These are phyloP conservation scores for Papilio dardanus DNA, from an alignment of 1,140 invertebrate genomes.

Conservation along the genomic window DNA sequence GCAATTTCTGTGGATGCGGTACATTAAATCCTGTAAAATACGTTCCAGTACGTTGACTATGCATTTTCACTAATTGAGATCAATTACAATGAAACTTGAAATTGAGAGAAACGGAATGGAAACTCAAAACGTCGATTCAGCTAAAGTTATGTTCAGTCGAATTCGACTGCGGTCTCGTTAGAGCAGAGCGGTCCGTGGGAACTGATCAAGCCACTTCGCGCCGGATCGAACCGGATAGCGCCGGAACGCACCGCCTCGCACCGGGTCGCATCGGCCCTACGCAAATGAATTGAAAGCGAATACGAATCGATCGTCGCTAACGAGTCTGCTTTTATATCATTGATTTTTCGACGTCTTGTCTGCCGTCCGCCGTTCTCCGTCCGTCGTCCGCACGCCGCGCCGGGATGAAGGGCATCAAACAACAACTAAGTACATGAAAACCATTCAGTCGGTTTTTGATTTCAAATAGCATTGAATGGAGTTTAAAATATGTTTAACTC, in stretches of 20 bases:
- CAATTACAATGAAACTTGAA: conserved; percentile 16
- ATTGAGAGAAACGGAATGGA: conserved; percentile 10
- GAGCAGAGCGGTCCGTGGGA: not conserved
- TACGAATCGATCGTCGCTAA: conserved; percentile 14
- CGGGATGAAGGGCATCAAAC: not conserved
- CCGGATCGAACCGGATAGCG: not conserved
- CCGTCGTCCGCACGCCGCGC: too few species aligned
- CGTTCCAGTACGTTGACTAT: not conserved
- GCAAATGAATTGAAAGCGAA: conserved; percentile 28
- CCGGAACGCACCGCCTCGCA: not conserved
- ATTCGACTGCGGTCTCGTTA: conserved; percentile 17
- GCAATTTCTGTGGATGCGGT: not conserved
- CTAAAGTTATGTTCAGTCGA: conserved; percentile 12
- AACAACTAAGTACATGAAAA: not conserved
- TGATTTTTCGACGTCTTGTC: conserved; percentile 22
- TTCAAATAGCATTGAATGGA: not conserved
- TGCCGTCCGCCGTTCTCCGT: not conserved
- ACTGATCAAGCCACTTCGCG: conserved; percentile 8
- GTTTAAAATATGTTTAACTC: too few species aligned
- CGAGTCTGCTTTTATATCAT: conserved; percentile 20
- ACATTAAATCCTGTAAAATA: not conserved
- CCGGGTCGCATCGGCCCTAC: not conserved
- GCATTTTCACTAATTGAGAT: conserved; percentile 16
- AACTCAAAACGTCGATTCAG: conserved; percentile 18
- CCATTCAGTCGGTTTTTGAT: not conserved